These are phyloP conservation scores for Pipistrellus nathusii DNA, from an alignment of 2,797 vertebrate species.

Conservation along the genomic window DNA sequence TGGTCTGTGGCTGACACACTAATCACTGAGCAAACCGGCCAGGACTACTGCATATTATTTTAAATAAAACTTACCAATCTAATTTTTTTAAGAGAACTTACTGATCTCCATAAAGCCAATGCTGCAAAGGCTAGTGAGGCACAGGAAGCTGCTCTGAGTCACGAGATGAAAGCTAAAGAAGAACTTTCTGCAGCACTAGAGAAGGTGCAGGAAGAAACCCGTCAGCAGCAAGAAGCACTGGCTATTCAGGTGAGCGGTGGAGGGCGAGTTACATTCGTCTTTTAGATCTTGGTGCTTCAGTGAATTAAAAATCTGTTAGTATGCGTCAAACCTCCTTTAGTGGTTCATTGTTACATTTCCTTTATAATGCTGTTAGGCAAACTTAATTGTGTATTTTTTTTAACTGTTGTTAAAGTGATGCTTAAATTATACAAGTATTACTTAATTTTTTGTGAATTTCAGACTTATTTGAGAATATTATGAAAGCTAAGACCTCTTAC, in stretches of 20 bases:
- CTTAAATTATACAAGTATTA: neutral
- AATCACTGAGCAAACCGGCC: too few species aligned
- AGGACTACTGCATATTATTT: neutral
- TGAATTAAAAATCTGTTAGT: neutral
- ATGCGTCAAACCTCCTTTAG: neutral
- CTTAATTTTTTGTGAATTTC: slow-evolving; percentile 32
- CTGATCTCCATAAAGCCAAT: slow-evolving; percentile 96
- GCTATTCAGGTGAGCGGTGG: slow-evolving; percentile 92
- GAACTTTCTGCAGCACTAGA: slow-evolving; percentile 93
- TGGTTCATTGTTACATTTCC: slow-evolving; percentile 19
- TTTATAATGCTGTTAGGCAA: neutral
- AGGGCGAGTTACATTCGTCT: neutral
- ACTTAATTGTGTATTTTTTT: neutral
- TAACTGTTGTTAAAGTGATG: neutral
- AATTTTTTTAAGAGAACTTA: slow-evolving; percentile 92
- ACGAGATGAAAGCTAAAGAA: slow-evolving; percentile 94
- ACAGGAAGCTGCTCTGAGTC: slow-evolving; percentile 93
- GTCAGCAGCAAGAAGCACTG: slow-evolving; percentile 95
- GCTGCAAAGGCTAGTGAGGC: slow-evolving; percentile 95
- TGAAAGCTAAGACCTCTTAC: neutral
- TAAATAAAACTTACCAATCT: slow-evolving; percentile 63
- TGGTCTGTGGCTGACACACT: too few species aligned
- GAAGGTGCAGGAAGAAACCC: slow-evolving; percentile 94
- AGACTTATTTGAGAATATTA: neutral
- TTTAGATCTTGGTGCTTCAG: neutral